phyloP scores from a whole-genome alignment of 2,888 invertebrate species.

The Aleiodes leptofemur region DNA sequence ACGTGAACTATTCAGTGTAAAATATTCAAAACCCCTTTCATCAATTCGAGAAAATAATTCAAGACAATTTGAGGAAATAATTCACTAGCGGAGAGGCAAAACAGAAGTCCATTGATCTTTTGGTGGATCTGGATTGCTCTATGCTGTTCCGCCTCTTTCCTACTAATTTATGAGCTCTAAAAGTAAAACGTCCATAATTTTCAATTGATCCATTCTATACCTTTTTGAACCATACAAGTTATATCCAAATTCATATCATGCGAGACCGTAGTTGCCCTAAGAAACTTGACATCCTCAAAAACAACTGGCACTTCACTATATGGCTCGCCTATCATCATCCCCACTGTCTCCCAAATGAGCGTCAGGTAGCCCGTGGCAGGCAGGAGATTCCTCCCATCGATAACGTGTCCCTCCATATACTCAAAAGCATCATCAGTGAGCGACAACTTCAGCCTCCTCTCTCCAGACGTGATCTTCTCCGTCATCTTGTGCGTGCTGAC shows the following conservation, averaged over 20 bases:
- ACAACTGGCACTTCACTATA: slow-evolving; percentile 85
- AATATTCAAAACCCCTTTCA: no score
- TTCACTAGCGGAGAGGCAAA: no score
- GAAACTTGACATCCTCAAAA: slow-evolving; percentile 90
- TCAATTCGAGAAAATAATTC: no score
- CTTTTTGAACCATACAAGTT: slow-evolving; percentile 79
- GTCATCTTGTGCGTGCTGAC: slow-evolving; percentile 83
- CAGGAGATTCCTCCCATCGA: slow-evolving; percentile 89
- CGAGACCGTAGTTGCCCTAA: slow-evolving; percentile 88
- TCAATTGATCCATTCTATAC: slow-evolving; percentile 62
- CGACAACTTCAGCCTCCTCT: slow-evolving; percentile 79
- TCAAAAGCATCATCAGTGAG: slow-evolving; percentile 82
- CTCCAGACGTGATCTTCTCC: slow-evolving; percentile 82
- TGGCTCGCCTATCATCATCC: slow-evolving; percentile 81
- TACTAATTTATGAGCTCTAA: slow-evolving; percentile 81
- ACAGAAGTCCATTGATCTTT: no score
- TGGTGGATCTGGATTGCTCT: no score
- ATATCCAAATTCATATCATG: slow-evolving; percentile 79
- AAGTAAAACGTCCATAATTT: not conserved
- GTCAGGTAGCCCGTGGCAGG: slow-evolving; percentile 91
- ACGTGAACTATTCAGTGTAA: no score
- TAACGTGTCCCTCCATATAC: slow-evolving; percentile 86
- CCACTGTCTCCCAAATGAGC: slow-evolving; percentile 87
- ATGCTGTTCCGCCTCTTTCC: no score
- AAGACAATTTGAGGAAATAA: no score